These are phyloP conservation scores for Acanthisitta chloris DNA, from an alignment of 2,113 vertebrate species.

Conservation along the genomic window DNA sequence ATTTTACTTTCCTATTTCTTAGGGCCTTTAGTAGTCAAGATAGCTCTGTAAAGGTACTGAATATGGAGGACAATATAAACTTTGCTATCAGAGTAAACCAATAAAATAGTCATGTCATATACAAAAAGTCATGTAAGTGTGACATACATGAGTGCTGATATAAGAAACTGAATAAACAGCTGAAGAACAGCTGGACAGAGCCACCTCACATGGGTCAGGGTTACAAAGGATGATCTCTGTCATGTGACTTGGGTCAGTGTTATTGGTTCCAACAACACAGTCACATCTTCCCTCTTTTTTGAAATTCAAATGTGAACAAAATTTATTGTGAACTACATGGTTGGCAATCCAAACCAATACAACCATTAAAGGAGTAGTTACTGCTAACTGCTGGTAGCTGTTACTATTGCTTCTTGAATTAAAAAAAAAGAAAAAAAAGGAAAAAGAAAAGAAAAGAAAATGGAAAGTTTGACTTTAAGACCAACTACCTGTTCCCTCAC, in stretches of 20 bases:
- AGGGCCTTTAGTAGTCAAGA: not conserved
- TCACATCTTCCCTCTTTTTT: constrained; percentile 18
- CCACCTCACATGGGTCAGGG: not conserved
- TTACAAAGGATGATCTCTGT: constrained; percentile 25
- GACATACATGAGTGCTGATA: constrained; percentile 36
- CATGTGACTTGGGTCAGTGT: not conserved
- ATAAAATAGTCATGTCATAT: not conserved
- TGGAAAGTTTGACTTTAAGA: not conserved
- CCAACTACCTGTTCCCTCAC: not conserved
- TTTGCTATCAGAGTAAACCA: constrained; percentile 15
- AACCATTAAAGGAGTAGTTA: not conserved
- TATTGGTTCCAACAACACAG: constrained; percentile 27
- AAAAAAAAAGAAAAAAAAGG: not conserved
- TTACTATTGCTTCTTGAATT: not conserved
- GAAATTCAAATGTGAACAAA: constrained; percentile 61
- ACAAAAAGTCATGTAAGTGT: constrained; percentile 40
- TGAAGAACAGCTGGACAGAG: constrained; percentile 21
- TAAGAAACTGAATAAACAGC: constrained; percentile 29
- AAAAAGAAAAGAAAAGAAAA: not conserved
- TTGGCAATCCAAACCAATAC: not conserved
- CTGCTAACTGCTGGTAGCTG: not conserved
- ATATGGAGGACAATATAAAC: constrained; percentile 11
- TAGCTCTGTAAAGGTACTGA: not conserved
- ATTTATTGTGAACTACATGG: constrained; percentile 9
- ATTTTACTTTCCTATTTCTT: constrained; percentile 10